Conservation (phyloP, 35 echinoderm and acorn worm species). For the Amphiura filiformis region DNA sequence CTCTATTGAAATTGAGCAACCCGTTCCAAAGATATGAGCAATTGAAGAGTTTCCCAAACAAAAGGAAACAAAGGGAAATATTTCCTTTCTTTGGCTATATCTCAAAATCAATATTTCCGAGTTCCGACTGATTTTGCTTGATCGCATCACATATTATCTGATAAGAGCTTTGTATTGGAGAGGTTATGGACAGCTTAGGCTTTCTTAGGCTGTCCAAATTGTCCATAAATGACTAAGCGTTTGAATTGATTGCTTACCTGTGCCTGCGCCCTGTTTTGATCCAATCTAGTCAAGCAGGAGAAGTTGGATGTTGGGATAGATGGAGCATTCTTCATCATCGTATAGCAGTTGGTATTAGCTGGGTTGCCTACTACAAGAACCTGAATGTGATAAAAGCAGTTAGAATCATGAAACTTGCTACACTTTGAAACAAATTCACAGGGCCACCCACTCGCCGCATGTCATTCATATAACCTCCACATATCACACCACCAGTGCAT, state of each 20-base stretch:
- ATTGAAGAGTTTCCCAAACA: no score
- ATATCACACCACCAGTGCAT: no score
- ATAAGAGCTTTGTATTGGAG: not conserved
- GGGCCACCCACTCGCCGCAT: no score
- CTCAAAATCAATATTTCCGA: no score
- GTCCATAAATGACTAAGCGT: not conserved
- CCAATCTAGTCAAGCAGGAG: constrained; percentile 82
- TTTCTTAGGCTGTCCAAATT: not conserved
- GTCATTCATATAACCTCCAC: no score
- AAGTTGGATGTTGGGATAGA: constrained; percentile 87
- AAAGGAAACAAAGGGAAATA: no score
- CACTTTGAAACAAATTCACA: not conserved
- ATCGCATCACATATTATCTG: no score
- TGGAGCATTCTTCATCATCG: constrained; percentile 69
- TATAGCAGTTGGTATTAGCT: constrained; percentile 92
- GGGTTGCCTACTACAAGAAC: constrained; percentile 96
- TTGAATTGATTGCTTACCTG: constrained; percentile 50
- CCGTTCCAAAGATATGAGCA: no score
- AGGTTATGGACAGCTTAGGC: not conserved
- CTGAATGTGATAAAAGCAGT: constrained; percentile 33
- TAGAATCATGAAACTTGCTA: not conserved
- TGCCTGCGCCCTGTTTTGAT: constrained; percentile 96
- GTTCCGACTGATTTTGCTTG: no score
- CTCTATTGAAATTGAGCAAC: no score
- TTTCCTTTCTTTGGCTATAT: no score